Evolutionary conservation across 2,113 vertebrate genomes (phyloP).

Genomic region (Bucco capensis): DNA sequence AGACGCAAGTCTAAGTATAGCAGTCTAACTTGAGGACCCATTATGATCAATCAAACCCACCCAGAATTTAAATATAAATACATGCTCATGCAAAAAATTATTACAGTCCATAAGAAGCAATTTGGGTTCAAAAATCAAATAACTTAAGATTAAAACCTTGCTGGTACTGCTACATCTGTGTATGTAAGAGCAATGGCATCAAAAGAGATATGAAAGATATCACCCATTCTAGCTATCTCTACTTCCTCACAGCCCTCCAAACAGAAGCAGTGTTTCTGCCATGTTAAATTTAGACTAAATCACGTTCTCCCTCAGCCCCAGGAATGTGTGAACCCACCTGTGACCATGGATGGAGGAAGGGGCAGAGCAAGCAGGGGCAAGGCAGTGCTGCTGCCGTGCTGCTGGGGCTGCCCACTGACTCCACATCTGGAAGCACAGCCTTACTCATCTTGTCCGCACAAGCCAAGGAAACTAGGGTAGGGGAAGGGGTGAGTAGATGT

Average conservation of each 20-base stretch:
- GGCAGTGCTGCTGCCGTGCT: not conserved
- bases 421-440: not conserved
- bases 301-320: not conserved
- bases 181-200: not conserved
- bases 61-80: not conserved
- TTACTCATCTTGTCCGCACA: accelerated
- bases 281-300: not conserved
- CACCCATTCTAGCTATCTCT: not conserved
- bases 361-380: not conserved
- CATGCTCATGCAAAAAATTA: not conserved
- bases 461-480: not conserved
- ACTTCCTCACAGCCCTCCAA: not conserved
- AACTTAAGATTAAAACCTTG: not conserved
- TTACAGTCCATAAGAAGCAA: not conserved
- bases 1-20: too few relatives aligned
- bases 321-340: accelerated
- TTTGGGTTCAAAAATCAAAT: not conserved
- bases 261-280: not conserved
- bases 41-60: not conserved
- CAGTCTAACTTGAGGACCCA: not conserved
- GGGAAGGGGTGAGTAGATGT: not conserved
- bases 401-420: not conserved
- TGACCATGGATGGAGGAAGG: not conserved
- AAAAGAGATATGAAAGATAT: not conserved
- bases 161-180: not conserved